Evolutionary conservation across 1,140 invertebrate genomes (phyloP), one percentile per base, ranked within the genome.

Genomic region (Drosophila kanapiae): DNA sequence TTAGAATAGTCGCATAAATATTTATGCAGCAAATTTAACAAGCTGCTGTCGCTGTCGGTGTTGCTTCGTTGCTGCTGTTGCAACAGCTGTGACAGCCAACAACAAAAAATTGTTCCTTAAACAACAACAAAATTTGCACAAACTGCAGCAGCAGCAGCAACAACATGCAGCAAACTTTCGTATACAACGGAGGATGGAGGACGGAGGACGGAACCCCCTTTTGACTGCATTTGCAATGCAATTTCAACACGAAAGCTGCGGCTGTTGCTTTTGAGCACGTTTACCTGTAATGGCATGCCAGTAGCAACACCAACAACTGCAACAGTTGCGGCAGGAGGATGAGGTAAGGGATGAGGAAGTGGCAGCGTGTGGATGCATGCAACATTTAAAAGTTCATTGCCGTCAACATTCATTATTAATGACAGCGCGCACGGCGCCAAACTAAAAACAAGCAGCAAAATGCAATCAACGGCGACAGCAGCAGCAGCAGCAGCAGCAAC

Each of bases 321-420:
- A 82, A 51, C 57, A 70, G 9, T 56, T 74, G 31, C 60, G 53
- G 42, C 29, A 47, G 33, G 29, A 45, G 54, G 57, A 60, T 16
- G 49, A 11, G 49, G 10, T 1, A 10, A 13, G 8, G 59, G 38
- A 70, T 37, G 42, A 62, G 62, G 61, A 71, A 53, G 65, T 40
- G 45, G 78, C 63, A 70, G 68, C 64, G 80, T 83, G 75, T 81
- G 78, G 82, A 91, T 90, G 85, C 85, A 90, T 90, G 85, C 75
- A 91, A 91, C 90, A 91, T 91, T 92, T 92, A 92, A 92, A 92
- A 92, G 91, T 92, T 92, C 91, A 92, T 92, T 92, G 91, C 91
- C 91, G 91, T 91, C 87, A 82, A 91, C 91, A 92, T 92, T 92
- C 91, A 92, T 92, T 92, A 92, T 92, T 92, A 92, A 92, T 92